Evolutionary conservation across 1,140 invertebrate species (phyloP).

Genomic region (Eupristina koningsbergeri): DNA sequence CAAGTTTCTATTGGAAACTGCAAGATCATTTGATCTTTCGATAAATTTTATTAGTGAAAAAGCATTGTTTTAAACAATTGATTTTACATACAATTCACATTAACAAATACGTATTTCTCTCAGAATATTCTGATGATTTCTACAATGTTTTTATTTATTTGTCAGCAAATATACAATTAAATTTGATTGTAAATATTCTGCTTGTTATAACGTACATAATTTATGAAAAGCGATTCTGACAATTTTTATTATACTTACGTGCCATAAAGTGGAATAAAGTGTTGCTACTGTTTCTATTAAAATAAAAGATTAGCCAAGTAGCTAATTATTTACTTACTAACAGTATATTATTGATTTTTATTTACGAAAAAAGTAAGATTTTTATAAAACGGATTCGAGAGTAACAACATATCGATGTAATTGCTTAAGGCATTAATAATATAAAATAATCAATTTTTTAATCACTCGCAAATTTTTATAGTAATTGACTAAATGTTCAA

Average conservation of each 20-base stretch:
- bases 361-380: conserved; percentile 10
- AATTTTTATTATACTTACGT: conserved; percentile 37
- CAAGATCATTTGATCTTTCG: conserved; percentile 49
- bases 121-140: conserved; percentile 36
- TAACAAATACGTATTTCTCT: conserved; percentile 49
- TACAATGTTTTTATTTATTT: conserved; percentile 12
- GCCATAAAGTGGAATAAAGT: conserved; percentile 24
- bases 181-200: conserved; percentile 27
- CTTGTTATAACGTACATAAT: conserved; percentile 34
- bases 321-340: conserved; percentile 3
- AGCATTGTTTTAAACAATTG: conserved; percentile 52
- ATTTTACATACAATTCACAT: conserved; percentile 51
- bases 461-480: conserved; percentile 29
- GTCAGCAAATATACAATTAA: conserved; percentile 36
- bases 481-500: conserved; percentile 51
- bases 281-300: neutral
- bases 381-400: neutral
- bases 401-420: conserved; percentile 29
- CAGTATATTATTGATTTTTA: neutral
- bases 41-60: conserved; percentile 54
- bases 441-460: conserved; percentile 30
- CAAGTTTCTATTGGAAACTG: conserved; percentile 48
- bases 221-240: conserved; percentile 28
- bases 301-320: neutral
- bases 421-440: conserved; percentile 23